A percentile compares a stretch with the other conserved stretches of the same genome.
Evolutionary conservation across 2,797 vertebrate genomes (phyloP).

Genomic region (Sebastes goodei): DNA sequence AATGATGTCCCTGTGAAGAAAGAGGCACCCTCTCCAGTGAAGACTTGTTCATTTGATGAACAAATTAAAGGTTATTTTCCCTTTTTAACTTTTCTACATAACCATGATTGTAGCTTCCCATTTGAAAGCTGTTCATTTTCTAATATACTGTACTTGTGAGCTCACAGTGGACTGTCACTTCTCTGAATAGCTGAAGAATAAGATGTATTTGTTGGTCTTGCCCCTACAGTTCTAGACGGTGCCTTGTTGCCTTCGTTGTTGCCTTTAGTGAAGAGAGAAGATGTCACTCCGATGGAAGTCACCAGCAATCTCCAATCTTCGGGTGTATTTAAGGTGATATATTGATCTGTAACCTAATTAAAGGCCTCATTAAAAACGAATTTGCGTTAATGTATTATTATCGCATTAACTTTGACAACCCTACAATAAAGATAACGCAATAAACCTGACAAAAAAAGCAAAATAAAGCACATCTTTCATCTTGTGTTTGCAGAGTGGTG

Average conservation of each 20-base stretch:
- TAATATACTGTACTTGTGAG: background rate
- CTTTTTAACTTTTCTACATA: background rate
- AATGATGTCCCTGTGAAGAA: conserved; percentile 93
- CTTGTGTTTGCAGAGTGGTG: conserved; percentile 80
- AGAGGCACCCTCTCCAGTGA: conserved; percentile 90
- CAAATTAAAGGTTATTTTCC: conserved; percentile 89
- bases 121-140: background rate
- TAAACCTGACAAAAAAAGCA: background rate
- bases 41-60: conserved; percentile 94
- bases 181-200: background rate
- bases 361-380: background rate
- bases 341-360: background rate
- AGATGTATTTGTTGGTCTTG: conserved; percentile 4
- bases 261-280: conserved; percentile 94
- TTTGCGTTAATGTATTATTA: no score
- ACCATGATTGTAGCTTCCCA: background rate
- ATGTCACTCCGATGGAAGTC: conserved; percentile 96
- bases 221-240: conserved; percentile 86
- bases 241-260: conserved; percentile 89
- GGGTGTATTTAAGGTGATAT: conserved; percentile 85
- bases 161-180: background rate
- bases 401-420: no score
- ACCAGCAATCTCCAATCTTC: conserved; percentile 87
- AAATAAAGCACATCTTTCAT: conserved; percentile 7
- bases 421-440: background rate